These are phyloP conservation scores for Cephalopachus bancanus DNA, from an alignment of 2,797 vertebrate species.

Conservation along the genomic window DNA sequence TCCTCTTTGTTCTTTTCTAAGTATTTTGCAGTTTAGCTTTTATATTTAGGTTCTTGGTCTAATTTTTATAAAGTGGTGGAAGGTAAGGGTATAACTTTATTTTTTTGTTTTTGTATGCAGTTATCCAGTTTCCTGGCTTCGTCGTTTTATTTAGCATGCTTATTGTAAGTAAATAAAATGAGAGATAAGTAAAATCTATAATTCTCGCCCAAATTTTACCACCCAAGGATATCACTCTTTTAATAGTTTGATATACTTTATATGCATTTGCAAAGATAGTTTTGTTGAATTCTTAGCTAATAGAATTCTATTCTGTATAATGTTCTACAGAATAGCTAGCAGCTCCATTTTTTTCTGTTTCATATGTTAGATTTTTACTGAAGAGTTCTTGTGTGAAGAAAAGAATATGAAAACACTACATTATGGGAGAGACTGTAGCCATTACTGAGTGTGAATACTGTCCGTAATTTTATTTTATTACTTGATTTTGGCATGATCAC, in stretches of 20 bases:
- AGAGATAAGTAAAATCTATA: neutral
- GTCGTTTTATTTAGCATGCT: conserved; percentile 29
- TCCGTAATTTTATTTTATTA: neutral
- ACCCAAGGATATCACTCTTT: neutral
- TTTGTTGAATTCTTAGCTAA: neutral
- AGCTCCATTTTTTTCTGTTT: conserved; percentile 12
- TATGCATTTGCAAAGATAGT: neutral
- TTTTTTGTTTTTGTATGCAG: neutral
- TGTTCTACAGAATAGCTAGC: neutral
- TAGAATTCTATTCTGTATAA: neutral
- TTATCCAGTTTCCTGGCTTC: neutral
- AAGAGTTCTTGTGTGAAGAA: neutral
- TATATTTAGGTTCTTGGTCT: conserved; percentile 1
- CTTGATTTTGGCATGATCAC: too few species aligned
- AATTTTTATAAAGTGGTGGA: neutral
- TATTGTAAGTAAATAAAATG: neutral
- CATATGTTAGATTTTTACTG: neutral
- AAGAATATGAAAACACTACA: neutral
- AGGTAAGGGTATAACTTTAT: neutral
- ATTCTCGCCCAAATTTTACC: neutral
- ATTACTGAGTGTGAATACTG: neutral
- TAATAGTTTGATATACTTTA: conserved; percentile 22
- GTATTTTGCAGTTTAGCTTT: neutral
- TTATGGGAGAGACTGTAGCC: neutral
- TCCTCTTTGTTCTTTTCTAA: neutral